Conservation (phyloP, 1,140 invertebrate species). For the Hyposmocoma kahamanoa region DNA sequence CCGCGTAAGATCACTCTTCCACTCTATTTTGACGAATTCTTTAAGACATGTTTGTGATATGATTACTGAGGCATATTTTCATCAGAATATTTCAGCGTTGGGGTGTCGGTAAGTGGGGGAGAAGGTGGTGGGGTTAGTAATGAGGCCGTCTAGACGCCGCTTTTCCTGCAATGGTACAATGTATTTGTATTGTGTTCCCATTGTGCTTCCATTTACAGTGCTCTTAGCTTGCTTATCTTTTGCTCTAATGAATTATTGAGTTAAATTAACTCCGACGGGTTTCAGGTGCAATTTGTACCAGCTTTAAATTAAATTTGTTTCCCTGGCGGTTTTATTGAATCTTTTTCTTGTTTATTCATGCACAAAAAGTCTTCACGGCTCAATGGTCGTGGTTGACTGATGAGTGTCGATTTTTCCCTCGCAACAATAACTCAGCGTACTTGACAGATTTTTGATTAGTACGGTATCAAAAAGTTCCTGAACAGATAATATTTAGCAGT, state of each 20-base stretch:
- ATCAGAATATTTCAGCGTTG: conserved; percentile 27
- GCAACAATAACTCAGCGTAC: not conserved
- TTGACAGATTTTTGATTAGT: not conserved
- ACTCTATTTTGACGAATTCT: too few relatives aligned
- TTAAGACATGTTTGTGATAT: conserved; percentile 8
- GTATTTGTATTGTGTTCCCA: conserved; percentile 36
- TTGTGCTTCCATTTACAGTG: conserved; percentile 19
- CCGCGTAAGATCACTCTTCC: too few relatives aligned
- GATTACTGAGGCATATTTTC: conserved; percentile 50
- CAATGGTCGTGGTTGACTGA: too few relatives aligned
- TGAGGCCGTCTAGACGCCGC: conserved; percentile 61
- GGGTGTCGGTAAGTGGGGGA: conserved; percentile 9
- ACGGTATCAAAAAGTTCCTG: too few relatives aligned
- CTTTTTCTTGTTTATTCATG: too few relatives aligned
- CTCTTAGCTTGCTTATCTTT: conserved; percentile 19
- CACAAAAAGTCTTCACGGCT: too few relatives aligned
- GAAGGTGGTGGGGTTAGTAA: conserved; percentile 29
- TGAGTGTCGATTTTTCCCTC: not conserved
- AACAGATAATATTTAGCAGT: too few relatives aligned
- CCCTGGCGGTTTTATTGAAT: too few relatives aligned
- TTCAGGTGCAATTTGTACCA: too few relatives aligned
- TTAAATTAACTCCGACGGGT: not conserved
- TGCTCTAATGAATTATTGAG: conserved; percentile 30
- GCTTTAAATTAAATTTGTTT: too few relatives aligned
- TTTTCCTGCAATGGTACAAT: conserved; percentile 30